A percentile compares a stretch with the other conserved stretches of the same genome.
Evolutionary conservation across 2,888 invertebrate species (phyloP).

Genomic region (Mythimna albipuncta): DNA sequence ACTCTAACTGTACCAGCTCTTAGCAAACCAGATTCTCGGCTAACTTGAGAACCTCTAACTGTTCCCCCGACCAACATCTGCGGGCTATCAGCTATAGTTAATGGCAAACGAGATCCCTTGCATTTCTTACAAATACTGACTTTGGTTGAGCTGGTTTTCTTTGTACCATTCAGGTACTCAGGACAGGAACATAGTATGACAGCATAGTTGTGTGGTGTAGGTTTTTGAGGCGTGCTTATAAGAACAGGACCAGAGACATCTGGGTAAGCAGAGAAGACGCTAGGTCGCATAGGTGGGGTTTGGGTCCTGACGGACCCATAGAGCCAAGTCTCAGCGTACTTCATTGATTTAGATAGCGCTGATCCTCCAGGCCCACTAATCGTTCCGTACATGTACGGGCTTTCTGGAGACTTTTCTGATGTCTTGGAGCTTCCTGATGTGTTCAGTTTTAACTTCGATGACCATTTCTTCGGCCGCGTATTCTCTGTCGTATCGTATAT

Average conservation of each 20-base stretch:
- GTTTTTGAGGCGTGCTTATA: constrained; percentile 89
- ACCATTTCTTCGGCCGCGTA: constrained; percentile 93
- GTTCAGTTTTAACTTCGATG: constrained; percentile 92
- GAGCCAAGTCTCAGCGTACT: constrained; percentile 96
- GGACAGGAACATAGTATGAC: constrained; percentile 95
- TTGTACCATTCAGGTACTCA: constrained; percentile 95
- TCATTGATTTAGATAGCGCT: constrained; percentile 95
- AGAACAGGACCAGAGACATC: constrained; percentile 87
- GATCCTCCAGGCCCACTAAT: constrained; percentile 92
- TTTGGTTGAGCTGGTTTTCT: constrained; percentile 93
- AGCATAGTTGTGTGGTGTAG: constrained; percentile 92
- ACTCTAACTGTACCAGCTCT: constrained; percentile 92
- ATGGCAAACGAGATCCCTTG: constrained; percentile 94
- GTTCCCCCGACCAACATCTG: constrained; percentile 91
- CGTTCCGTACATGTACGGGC: constrained; percentile 87
- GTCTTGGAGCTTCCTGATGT: constrained; percentile 86
- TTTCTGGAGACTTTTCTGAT: constrained; percentile 87
- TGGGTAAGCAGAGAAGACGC: constrained; percentile 87
- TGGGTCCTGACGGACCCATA: constrained; percentile 94
- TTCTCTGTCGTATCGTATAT: constrained; percentile 89
- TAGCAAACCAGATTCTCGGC: constrained; percentile 84
- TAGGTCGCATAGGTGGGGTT: constrained; percentile 85
- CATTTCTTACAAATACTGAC: constrained; percentile 96
- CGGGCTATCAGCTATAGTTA: constrained; percentile 92
- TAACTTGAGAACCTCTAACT: constrained; percentile 89